A percentile compares a stretch with the other conserved stretches of the same genome.
These are phyloP conservation scores for Linepithema humile DNA, from an alignment of 1,140 invertebrate genomes.

Conservation along the genomic window DNA sequence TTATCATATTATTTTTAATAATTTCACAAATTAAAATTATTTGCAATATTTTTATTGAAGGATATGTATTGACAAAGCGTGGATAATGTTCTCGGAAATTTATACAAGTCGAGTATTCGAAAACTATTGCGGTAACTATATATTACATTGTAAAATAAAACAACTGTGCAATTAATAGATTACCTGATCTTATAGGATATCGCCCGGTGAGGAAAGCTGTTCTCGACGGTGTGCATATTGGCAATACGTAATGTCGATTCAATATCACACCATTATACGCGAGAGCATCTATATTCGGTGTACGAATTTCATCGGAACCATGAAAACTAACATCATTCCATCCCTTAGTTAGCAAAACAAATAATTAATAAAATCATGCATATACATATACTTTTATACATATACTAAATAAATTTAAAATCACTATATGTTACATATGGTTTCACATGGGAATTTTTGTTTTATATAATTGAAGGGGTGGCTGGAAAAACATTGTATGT, in stretches of 20 bases:
- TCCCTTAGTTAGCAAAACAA: slow-evolving; percentile 82
- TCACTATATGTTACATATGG: background rate
- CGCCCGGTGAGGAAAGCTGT: slow-evolving; percentile 87
- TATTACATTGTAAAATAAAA: background rate
- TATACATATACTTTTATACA: background rate
- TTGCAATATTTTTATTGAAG: background rate
- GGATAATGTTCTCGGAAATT: too few species aligned
- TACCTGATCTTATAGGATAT: slow-evolving; percentile 87
- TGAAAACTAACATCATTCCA: slow-evolving; percentile 91
- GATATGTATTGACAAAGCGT: too few species aligned
- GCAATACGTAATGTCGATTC: slow-evolving; percentile 86
- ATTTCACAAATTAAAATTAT: background rate
- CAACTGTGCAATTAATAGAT: slow-evolving; percentile 15
- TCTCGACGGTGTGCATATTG: slow-evolving; percentile 87
- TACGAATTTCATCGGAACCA: slow-evolving; percentile 88
- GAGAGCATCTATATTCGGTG: slow-evolving; percentile 88
- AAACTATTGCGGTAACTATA: background rate
- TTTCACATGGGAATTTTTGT: too few species aligned
- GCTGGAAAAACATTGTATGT: too few species aligned
- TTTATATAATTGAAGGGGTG: too few species aligned
- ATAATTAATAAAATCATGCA: background rate
- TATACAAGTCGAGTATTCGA: background rate
- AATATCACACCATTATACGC: slow-evolving; percentile 87
- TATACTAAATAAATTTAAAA: background rate
- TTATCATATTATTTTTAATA: background rate